Evolutionary conservation across 2,797 vertebrate genomes (phyloP), one percentile per base, ranked within the genome.

Genomic region (Sebastiscus albofasciatus): DNA sequence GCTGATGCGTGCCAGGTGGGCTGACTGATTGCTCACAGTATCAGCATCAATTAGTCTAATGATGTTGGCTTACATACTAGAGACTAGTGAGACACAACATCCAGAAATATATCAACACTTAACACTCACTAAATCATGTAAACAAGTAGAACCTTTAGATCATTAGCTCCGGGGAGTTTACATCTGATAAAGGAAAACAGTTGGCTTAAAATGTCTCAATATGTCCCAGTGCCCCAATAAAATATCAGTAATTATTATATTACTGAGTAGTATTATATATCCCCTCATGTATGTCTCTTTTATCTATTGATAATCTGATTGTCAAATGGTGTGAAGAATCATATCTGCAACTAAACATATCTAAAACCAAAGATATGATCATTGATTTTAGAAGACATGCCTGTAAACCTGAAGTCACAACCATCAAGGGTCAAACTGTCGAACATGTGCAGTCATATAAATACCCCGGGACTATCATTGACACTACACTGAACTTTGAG

Each of bases 41-140:
- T 84, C 77, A 78, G 75, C 80, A 85, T 66, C 76, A 87, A 84
- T 89, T 90, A 88, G 77, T 33, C 59, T 84, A 81, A 87, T 87
- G 80, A 84, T 79, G 72, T 39, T 78, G 49, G 66, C 68, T 79
- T 22, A 49, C 55, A 78, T 12, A 33, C 18, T 6, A 20, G 20
- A 33, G 77, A 80, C 71, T 59, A 10, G 52, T 13, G 56, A 31
- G 72, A 39, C 67, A 42, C 36, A 59, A 49, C 54, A 79, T 68
- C 5, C 26, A 80, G 67, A 59, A 69, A 67, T 49, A 69, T 26
- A 58, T 71, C 66, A 77, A 60, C 61, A 39, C n/a, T 36, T 46
- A 31, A 77, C 31, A 42, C n/a, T 65, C 29, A 36, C 12, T n/a
- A 33, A 73, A 52, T n/a, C 61, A 54, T 66, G 60, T 49, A 7